Evolutionary conservation across 2,113 vertebrate species (phyloP).

Genomic region (Tetraodon nigroviridis): DNA sequence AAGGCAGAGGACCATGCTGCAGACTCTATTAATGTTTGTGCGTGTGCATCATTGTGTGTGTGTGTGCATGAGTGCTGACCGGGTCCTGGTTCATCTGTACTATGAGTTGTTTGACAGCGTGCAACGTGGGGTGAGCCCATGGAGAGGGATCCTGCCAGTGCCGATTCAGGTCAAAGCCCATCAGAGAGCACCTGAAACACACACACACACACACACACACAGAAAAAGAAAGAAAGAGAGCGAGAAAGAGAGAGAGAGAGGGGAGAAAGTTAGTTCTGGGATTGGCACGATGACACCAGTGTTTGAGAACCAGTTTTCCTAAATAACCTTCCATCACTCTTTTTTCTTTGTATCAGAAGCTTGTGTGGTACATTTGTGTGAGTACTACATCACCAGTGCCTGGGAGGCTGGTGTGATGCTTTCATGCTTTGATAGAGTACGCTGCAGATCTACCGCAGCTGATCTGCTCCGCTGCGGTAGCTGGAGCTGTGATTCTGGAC

Average conservation of each 20-base stretch:
- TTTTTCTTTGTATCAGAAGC: background rate
- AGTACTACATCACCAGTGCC: too few species aligned
- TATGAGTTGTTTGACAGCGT: conserved; percentile 94
- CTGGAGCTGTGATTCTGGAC: background rate
- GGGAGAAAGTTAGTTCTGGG: background rate
- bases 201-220: conserved; percentile 21
- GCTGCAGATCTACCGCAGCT: background rate
- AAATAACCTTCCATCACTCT: too few species aligned
- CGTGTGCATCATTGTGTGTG: conserved; percentile 15
- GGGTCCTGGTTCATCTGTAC: conserved; percentile 92
- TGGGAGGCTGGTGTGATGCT: too few species aligned
- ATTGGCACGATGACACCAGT: too few species aligned
- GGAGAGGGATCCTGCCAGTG: conserved; percentile 96
- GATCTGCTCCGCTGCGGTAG: background rate
- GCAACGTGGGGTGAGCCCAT: conserved; percentile 93
- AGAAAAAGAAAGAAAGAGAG: background rate
- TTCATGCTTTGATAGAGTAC: background rate
- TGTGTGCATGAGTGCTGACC: conserved; percentile 68
- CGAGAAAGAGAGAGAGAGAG: too few species aligned
- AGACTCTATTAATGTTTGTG: conserved; percentile 7
- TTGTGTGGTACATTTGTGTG: background rate
- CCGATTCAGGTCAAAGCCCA: conserved; percentile 97
- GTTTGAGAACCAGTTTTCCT: background rate
- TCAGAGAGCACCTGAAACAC: conserved; percentile 86
- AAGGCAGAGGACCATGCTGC: conserved; percentile 31